Conservation (phyloP, 2,113 vertebrate genomes). For the Geococcyx californianus region DNA sequence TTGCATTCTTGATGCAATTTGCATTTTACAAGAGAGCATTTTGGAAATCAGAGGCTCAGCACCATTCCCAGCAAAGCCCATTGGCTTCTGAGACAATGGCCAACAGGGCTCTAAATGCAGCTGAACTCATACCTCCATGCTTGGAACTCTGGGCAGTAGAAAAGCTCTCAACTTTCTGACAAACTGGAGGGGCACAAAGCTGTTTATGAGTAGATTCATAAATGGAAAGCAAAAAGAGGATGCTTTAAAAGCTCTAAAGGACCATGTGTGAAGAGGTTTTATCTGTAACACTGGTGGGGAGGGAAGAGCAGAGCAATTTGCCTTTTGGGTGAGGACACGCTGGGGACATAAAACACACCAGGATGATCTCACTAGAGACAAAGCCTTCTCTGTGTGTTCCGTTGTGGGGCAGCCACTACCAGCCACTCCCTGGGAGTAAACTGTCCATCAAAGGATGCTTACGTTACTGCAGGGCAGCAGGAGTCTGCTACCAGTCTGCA, state of each 20-base stretch:
- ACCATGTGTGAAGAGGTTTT: background rate
- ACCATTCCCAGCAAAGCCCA: fast-evolving
- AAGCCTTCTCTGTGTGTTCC: background rate
- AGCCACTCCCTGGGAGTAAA: fast-evolving
- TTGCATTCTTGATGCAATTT: fast-evolving
- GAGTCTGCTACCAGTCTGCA: background rate
- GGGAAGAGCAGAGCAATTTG: background rate
- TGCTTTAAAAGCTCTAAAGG: background rate
- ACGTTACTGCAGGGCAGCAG: background rate
- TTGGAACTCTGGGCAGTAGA: background rate
- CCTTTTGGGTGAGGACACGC: fast-evolving
- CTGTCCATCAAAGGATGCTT: background rate
- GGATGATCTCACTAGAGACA: background rate
- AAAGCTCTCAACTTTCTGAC: background rate
- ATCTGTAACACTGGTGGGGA: background rate
- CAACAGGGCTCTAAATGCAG: background rate
- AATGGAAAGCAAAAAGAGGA: background rate
- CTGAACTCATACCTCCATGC: fast-evolving
- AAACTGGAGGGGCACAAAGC: fast-evolving
- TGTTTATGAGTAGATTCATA: fast-evolving
- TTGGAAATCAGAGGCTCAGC: fast-evolving
- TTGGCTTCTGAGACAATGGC: fast-evolving
- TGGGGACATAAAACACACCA: fast-evolving
- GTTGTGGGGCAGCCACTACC: background rate
- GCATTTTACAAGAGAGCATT: fast-evolving